Conservation (phyloP, 1,140 invertebrate species). For the Cryptotermes secundus region DNA sequence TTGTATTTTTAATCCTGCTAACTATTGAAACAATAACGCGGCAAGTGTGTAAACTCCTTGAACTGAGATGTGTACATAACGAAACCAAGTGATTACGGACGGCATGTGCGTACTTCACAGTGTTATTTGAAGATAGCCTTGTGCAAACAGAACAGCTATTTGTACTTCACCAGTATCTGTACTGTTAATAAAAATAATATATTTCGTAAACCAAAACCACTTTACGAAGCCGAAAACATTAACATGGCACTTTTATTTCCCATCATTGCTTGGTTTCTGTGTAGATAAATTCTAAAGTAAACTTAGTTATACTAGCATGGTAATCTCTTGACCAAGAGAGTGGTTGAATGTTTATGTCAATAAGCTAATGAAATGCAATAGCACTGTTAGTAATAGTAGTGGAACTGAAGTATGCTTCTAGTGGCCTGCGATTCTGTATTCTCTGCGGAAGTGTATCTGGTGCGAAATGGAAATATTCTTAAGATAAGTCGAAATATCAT, state of each 20-base stretch:
- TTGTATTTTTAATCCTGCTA: background rate
- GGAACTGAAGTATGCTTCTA: too few relatives aligned
- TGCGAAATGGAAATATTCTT: too few relatives aligned
- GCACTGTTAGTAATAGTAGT: background rate
- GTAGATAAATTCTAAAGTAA: constrained; percentile 2
- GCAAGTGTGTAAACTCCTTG: background rate
- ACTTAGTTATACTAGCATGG: background rate
- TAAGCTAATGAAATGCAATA: background rate
- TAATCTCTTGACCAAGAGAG: background rate
- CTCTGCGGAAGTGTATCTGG: too few relatives aligned
- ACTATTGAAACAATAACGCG: background rate
- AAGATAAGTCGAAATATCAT: too few relatives aligned
- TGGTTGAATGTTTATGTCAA: background rate
- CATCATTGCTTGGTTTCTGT: background rate
- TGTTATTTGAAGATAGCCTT: background rate
- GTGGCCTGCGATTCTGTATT: too few relatives aligned
- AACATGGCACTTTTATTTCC: background rate
- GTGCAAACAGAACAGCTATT: background rate
- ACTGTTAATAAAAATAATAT: constrained; percentile 18
- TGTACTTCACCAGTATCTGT: background rate
- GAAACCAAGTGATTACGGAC: background rate
- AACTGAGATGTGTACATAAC: background rate
- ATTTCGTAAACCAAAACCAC: background rate
- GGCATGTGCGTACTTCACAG: background rate
- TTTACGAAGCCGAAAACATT: constrained; percentile 13